Conservation (phyloP, 2,113 vertebrate species). For the Peromyscus californicus region DNA sequence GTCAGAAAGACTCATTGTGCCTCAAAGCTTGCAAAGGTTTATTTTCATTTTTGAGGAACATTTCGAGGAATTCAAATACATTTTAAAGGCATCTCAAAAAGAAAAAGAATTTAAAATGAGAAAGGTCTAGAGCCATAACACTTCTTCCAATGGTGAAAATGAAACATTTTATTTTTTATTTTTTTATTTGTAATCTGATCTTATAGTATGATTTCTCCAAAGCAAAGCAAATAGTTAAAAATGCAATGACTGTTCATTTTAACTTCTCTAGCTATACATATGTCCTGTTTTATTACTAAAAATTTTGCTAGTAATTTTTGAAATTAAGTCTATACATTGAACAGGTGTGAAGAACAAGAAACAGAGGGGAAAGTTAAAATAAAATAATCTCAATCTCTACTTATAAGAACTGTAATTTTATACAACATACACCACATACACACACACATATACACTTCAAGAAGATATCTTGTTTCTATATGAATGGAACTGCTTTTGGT, state of each 20-base stretch:
- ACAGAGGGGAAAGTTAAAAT: not conserved
- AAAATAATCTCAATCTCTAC: not conserved
- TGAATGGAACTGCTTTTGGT: not conserved
- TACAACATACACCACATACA: not conserved
- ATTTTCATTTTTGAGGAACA: not conserved
- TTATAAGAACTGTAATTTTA: not conserved
- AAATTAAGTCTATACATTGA: not conserved
- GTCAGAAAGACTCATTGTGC: not conserved
- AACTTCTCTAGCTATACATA: not conserved
- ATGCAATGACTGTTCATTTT: not conserved
- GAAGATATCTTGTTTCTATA: not conserved
- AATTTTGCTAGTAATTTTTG: not conserved
- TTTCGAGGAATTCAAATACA: not conserved
- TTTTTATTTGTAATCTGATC: not conserved
- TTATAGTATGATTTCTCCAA: not conserved
- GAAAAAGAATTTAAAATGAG: not conserved
- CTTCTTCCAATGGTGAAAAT: not conserved
- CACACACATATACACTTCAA: not conserved
- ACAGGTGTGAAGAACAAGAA: not conserved
- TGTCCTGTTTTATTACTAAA: not conserved
- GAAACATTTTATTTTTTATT: not conserved
- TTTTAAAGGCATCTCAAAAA: slow-evolving; percentile 2
- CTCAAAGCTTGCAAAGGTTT: not conserved
- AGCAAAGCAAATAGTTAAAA: not conserved
- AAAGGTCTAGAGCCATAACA: no score